These are phyloP conservation scores for Zalophus californianus DNA, from an alignment of 2,797 vertebrate species.

Conservation along the genomic window DNA sequence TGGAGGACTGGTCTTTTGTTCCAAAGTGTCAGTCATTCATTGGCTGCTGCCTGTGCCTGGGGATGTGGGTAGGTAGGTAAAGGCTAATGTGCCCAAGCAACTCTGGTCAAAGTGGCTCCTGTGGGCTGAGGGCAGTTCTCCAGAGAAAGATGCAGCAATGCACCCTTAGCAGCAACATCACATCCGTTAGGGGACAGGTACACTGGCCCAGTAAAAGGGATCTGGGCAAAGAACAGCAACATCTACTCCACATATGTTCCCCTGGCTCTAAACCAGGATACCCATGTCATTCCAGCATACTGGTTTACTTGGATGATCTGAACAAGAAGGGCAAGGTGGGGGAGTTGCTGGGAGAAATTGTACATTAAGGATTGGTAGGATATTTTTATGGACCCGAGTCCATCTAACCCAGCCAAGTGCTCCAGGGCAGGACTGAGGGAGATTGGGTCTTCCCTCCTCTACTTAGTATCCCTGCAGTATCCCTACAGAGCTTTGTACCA, in stretches of 20 bases:
- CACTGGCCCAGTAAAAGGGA: background rate
- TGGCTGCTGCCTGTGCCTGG: background rate
- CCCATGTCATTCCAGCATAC: fast-evolving
- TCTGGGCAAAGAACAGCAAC: background rate
- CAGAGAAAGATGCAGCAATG: background rate
- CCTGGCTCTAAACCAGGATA: background rate
- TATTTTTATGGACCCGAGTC: background rate
- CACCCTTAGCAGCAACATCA: background rate
- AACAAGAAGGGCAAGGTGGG: background rate
- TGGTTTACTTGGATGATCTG: background rate
- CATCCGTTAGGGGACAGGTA: too few species aligned
- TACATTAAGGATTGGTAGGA: fast-evolving
- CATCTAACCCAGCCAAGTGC: background rate
- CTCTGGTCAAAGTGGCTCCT: background rate
- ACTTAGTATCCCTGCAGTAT: too few species aligned
- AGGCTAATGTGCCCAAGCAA: background rate
- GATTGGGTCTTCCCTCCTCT: background rate
- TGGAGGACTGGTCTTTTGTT: background rate
- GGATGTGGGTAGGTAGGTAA: background rate
- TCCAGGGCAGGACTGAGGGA: background rate
- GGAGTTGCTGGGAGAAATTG: background rate
- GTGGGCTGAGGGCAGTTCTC: background rate
- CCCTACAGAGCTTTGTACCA: background rate
- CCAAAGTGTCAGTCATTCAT: fast-evolving
- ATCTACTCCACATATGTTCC: background rate